Evolutionary conservation across 1,140 invertebrate species (phyloP).

Genomic region (Hyposmocoma kahamanoa): DNA sequence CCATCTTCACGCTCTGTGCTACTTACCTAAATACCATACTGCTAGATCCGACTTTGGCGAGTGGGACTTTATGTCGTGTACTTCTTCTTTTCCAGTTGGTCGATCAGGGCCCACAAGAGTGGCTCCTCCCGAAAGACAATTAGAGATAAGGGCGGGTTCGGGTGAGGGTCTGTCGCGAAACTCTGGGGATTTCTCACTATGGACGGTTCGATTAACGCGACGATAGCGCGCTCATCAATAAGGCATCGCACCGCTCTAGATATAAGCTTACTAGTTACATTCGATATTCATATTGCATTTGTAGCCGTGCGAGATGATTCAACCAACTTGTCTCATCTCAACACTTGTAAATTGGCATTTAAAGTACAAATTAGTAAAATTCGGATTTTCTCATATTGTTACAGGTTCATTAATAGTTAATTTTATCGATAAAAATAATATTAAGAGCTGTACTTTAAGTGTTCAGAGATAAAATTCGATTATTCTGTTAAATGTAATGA

Average conservation of each 20-base stretch:
- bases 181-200: slow-evolving; percentile 66
- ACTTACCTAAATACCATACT: slow-evolving; percentile 59
- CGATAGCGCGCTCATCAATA: slow-evolving; percentile 61
- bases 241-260: slow-evolving; percentile 71
- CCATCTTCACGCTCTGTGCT: slow-evolving; percentile 63
- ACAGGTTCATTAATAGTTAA: slow-evolving; percentile 73
- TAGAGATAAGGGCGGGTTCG: slow-evolving; percentile 62
- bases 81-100: slow-evolving; percentile 73
- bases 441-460: slow-evolving; percentile 74
- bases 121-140: slow-evolving; percentile 73
- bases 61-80: slow-evolving; percentile 66
- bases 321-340: slow-evolving; percentile 62
- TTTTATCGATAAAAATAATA: slow-evolving; percentile 66
- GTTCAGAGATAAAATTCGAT: slow-evolving; percentile 67
- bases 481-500: slow-evolving; percentile 62
- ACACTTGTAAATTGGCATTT: slow-evolving; percentile 72
- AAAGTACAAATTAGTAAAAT: slow-evolving; percentile 74
- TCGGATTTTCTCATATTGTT: slow-evolving; percentile 72
- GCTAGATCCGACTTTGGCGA: slow-evolving; percentile 47
- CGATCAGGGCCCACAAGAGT: slow-evolving; percentile 72
- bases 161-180: slow-evolving; percentile 65
- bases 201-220: slow-evolving; percentile 60
- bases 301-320: slow-evolving; percentile 64
- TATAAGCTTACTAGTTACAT: slow-evolving; percentile 64
- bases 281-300: slow-evolving; percentile 50